Evolutionary conservation across 2,888 invertebrate genomes (phyloP), one percentile per base, ranked within the genome.

Genomic region (Ctena decussata): DNA sequence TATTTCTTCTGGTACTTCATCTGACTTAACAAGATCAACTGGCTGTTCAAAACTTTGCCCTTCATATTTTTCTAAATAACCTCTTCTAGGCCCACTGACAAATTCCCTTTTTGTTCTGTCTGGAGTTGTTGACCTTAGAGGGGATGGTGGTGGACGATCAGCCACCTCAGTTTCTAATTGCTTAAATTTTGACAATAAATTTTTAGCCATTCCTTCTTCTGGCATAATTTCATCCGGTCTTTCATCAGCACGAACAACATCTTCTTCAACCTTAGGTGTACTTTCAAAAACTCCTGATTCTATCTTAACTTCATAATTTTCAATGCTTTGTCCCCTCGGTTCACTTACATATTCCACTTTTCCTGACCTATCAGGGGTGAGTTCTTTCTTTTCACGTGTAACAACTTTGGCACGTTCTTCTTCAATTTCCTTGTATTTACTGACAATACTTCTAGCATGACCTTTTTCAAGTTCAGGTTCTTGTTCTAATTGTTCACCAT

Each of bases 371-470:
- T 93, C 93, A 15, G 93, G 93, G 27, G 94, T 93, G 18, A 94
- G 77, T 71, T 93, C 94, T 76, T 91, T 84, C 75, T 90, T 89
- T 41, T 80, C 86, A 21, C 81, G 82, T 46, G 84, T n/a, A 11
- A 81, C 73, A 27, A 77, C 44, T 35, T 77, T 80, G 35, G 69
- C 73, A 30, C 87, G 82, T 37, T 90, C 88, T 21, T 80, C 84
- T 83, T 97, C 97, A 96, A 98, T 97, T 83, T 98, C 98, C 96
- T 99, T 99, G 96, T 99, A 99, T 94, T 97, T 97, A 95, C 98
- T 98, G 79, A 98, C 97, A 90, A 98, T 97, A 95, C 96, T 96
- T 91, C 97, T 98, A 77, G 99, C 98, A 27, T 98, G 98, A 95
- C 99, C 99, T 80, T 94, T 89, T 90, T 94, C 95, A 86, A 95